Percentiles rank a stretch among this genome's conserved stretches.
Conservation (phyloP, 1,140 invertebrate species). For the Eupristina koningsbergeri region DNA sequence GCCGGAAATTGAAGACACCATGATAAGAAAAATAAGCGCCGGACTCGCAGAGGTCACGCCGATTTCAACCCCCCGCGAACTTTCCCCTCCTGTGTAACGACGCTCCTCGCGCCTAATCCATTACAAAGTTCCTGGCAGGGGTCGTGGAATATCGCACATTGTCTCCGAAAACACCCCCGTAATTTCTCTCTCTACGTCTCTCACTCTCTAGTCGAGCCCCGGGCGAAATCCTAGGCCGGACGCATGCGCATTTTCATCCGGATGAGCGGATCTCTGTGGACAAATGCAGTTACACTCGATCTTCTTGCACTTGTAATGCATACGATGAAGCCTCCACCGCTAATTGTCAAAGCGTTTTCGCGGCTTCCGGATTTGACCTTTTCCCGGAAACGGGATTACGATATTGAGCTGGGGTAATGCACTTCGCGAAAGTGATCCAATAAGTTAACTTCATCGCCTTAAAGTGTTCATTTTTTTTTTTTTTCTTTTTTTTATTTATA, state of each 20-base stretch:
- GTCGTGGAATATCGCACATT: constrained; percentile 8
- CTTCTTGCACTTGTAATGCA: no score
- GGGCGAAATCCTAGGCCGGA: not conserved
- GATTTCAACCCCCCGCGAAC: no score
- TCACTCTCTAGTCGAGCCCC: not conserved
- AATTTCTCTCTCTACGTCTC: no score
- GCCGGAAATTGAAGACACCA: not conserved
- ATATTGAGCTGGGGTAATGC: no score
- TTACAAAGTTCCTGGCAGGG: constrained; percentile 54
- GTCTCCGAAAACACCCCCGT: not conserved
- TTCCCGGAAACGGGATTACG: not conserved
- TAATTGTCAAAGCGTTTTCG: no score
- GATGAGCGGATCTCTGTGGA: not conserved
- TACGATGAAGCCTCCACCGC: no score
- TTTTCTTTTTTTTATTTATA: no score
- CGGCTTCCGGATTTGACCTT: not conserved
- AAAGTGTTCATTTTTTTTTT: no score
- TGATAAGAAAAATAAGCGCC: not conserved
- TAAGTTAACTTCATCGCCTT: no score
- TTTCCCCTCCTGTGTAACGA: not conserved
- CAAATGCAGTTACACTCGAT: not conserved
- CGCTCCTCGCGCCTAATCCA: constrained; percentile 37
- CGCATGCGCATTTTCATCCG: not conserved
- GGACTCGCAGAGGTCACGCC: not conserved
- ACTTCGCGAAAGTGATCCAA: no score